Conservation (phyloP, 2,113 vertebrate genomes). For the Podiceps cristatus region DNA sequence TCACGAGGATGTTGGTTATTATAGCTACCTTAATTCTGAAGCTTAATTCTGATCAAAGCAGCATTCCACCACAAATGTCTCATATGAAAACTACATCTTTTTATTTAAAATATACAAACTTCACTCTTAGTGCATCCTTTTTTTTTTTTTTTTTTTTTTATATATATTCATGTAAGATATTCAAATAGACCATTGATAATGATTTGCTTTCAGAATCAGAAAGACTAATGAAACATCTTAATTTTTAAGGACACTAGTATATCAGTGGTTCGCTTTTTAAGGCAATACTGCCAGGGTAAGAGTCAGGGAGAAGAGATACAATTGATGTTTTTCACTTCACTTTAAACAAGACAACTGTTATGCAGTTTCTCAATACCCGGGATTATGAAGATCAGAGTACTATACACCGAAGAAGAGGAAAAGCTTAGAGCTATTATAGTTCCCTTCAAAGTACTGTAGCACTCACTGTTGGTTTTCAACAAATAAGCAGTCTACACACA, state of each 20-base stretch:
- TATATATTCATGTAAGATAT: neutral
- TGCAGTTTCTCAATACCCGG: constrained; percentile 57
- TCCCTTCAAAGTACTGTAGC: constrained; percentile 52
- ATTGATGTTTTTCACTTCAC: constrained; percentile 62
- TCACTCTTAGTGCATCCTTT: neutral
- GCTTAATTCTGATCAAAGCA: neutral
- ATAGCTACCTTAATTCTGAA: neutral
- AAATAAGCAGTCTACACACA: constrained; percentile 63
- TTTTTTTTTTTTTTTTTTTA: neutral
- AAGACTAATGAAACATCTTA: neutral
- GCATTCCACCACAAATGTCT: constrained; percentile 21
- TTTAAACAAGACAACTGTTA: constrained; percentile 69
- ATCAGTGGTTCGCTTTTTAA: constrained; percentile 9
- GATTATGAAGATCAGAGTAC: constrained; percentile 73
- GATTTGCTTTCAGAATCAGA: neutral
- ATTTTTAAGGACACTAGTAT: neutral
- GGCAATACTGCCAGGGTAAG: constrained; percentile 4
- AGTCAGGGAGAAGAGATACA: constrained; percentile 57
- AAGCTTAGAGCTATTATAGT: constrained; percentile 73
- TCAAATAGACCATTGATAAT: neutral
- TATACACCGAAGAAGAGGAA: constrained; percentile 57
- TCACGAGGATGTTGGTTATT: neutral
- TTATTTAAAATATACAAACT: neutral
- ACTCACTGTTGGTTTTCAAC: constrained; percentile 59
- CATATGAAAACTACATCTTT: neutral